Conservation (phyloP, 2,113 vertebrate species). For the Pygoscelis antarcticus region DNA sequence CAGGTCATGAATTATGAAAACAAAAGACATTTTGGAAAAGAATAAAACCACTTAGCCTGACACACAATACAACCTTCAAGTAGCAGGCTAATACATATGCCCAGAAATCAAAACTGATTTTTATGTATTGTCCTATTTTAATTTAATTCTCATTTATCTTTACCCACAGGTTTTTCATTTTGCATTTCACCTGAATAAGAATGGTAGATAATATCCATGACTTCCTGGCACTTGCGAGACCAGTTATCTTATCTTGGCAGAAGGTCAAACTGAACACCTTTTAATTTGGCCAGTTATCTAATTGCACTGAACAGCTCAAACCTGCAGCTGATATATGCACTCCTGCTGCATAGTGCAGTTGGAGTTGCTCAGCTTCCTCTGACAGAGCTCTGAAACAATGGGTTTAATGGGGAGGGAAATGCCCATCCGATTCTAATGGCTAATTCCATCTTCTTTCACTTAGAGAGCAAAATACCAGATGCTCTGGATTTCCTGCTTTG, state of each 20-base stretch:
- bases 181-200: background rate
- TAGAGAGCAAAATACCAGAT: background rate
- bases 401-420: background rate
- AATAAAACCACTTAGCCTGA: constrained; percentile 13
- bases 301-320: background rate
- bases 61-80: background rate
- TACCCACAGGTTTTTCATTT: background rate
- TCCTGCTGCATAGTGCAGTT: accelerated
- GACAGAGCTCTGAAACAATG: constrained; percentile 9
- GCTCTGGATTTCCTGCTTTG: constrained; percentile 34
- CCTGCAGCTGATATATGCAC: background rate
- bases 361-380: constrained; percentile 21
- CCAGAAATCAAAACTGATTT: background rate
- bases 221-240: background rate
- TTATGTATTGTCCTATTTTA: background rate
- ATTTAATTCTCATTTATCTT: background rate
- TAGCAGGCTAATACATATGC: background rate
- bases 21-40: constrained; percentile 10
- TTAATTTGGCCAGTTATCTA: background rate
- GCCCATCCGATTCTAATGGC: background rate
- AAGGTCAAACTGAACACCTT: background rate
- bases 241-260: background rate
- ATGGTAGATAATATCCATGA: background rate
- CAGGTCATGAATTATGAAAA: constrained; percentile 45
- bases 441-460: constrained; percentile 10